phyloP scores from a whole-genome alignment of 2,888 invertebrate genomes.

The Cryptophagus acutangulus region DNA sequence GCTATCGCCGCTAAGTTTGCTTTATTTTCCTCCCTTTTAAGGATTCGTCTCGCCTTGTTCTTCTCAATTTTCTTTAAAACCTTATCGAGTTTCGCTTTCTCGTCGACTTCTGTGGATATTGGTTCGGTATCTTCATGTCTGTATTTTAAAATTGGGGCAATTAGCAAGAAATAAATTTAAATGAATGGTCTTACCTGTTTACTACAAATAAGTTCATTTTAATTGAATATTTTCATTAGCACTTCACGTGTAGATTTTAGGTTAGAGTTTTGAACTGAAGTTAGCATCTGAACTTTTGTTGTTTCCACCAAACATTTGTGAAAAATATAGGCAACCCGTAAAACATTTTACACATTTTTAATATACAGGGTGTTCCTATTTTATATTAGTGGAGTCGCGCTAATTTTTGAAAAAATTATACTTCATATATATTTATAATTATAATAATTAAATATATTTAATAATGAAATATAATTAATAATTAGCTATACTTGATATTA shows the following conservation, averaged over 20 bases:
- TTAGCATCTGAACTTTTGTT: too few species aligned
- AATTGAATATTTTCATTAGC: not conserved
- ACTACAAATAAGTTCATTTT: slow-evolving; percentile 15
- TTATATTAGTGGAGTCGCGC: too few species aligned
- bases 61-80: slow-evolving; percentile 59
- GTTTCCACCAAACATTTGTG: too few species aligned
- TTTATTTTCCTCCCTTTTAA: slow-evolving; percentile 40
- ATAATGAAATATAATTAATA: too few species aligned
- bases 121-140: slow-evolving; percentile 49
- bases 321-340: too few species aligned
- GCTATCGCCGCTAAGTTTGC: slow-evolving; percentile 39
- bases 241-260: not conserved
- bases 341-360: too few species aligned
- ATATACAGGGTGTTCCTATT: too few species aligned
- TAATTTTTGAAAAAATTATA: too few species aligned
- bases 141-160: too few species aligned
- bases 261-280: not conserved
- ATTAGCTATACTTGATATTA: too few species aligned
- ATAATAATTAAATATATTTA: too few species aligned
- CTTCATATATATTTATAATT: too few species aligned
- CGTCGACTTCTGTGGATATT: slow-evolving; percentile 43
- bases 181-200: slow-evolving; percentile 12
- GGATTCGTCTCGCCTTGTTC: slow-evolving; percentile 46
- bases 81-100: slow-evolving; percentile 55
- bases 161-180: not conserved